These are phyloP conservation scores for Eulemur albifrons DNA, from an alignment of 2,797 vertebrate genomes.

Conservation along the genomic window DNA sequence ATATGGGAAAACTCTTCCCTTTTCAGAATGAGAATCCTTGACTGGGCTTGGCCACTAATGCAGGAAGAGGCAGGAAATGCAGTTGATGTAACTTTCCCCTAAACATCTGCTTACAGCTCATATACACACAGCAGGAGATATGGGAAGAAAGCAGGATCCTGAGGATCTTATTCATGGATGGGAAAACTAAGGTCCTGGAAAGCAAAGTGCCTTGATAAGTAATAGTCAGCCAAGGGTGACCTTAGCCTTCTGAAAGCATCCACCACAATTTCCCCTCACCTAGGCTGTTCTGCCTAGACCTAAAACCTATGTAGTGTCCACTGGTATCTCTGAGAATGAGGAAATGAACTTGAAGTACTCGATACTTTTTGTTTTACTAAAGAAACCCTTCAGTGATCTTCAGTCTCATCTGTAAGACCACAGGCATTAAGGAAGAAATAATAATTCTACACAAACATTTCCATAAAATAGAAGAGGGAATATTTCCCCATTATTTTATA, in stretches of 20 bases:
- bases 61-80: not conserved
- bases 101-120: not conserved
- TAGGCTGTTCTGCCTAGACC: not conserved
- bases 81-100: not conserved
- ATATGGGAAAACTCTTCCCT: not conserved
- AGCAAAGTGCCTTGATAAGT: not conserved
- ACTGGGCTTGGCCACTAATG: not conserved
- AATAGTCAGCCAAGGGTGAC: not conserved
- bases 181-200: not conserved
- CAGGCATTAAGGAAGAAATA: not conserved
- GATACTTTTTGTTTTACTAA: not conserved
- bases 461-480: not conserved
- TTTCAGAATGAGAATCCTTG: not conserved
- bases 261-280: not conserved
- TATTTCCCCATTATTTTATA: not conserved
- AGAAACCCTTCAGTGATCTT: not conserved
- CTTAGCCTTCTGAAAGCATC: not conserved
- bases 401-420: not conserved
- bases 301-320: not conserved
- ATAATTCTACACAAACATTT: not conserved
- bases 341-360: not conserved
- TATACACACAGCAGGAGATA: not conserved
- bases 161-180: not conserved
- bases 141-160: not conserved
- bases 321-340: not conserved